Conservation (phyloP, 1,140 invertebrate species). For the Trialeurodes vaporariorum region DNA sequence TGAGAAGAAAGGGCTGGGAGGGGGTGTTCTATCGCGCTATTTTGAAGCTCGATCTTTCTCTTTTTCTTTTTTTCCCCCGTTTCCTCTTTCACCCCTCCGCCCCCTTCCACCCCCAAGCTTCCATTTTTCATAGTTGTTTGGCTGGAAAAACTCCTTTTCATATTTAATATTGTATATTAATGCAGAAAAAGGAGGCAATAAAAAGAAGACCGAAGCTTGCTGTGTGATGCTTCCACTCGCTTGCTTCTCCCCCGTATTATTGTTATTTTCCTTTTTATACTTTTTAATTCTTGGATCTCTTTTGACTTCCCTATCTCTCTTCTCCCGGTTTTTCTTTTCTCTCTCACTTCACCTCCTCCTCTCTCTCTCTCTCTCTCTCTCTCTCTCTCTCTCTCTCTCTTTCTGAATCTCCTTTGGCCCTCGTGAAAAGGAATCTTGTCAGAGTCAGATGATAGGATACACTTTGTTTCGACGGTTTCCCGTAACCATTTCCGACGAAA, state of each 20-base stretch:
- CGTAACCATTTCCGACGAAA: too few relatives aligned
- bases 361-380: too few relatives aligned
- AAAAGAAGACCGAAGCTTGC: too few relatives aligned
- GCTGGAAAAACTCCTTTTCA: neutral
- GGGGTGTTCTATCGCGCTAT: neutral
- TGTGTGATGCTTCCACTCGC: neutral
- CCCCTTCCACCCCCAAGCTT: neutral
- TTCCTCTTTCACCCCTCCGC: too few relatives aligned
- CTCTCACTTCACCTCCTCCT: neutral
- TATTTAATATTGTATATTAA: neutral
- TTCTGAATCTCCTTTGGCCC: too few relatives aligned
- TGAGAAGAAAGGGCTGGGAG: too few relatives aligned
- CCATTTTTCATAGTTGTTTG: neutral
- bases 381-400: too few relatives aligned
- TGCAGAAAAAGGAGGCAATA: neutral
- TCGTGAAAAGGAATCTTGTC: too few relatives aligned
- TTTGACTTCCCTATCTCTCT: too few relatives aligned
- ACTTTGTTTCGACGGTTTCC: too few relatives aligned
- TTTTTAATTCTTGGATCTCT: too few relatives aligned
- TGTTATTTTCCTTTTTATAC: slow-evolving; percentile 1
- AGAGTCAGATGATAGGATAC: too few relatives aligned
- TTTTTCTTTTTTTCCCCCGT: neutral
- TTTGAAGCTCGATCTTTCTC: neutral
- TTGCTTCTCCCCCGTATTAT: neutral
- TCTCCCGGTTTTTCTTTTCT: neutral